Evolutionary conservation across 2,888 invertebrate species (phyloP), one percentile per base, ranked within the genome.

Genomic region (Cerastoderma edule): DNA sequence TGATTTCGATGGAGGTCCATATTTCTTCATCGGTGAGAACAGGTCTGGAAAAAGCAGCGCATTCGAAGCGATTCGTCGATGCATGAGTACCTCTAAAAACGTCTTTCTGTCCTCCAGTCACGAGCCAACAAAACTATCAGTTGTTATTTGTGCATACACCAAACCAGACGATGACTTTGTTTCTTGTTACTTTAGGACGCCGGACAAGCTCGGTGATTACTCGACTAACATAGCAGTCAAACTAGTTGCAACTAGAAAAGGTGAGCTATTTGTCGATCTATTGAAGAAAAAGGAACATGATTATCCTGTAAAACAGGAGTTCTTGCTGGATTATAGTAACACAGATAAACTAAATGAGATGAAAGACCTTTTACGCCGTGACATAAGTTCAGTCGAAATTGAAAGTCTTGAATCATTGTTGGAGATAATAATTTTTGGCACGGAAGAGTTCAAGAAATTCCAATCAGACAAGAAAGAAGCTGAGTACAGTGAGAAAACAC

Each of bases 11-110:
- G 28, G 10, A 13, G 50, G 70, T 4, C 19, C 63, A 4, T 24
- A 33, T 33, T 50, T 63, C 30, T 70, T 70, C 28, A 50, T 70
- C n/a, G 70, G 60, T 6, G 56, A 35, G n/a, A 70, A 68, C 22
- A 48, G 46, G 13, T 57, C 68, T 3, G 60, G 68, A 19, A 68
- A 68, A 13, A 32, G 32, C 13, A 19, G 60, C 0, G 19, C 30
- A 16, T 68, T 68, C n/a, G 60, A 68, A 46, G 46, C 60, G 0
- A 50, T 63, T 1, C 30, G 63, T 27, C 22, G 70, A 33, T 70
- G 70, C n/a, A 39, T 70, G 63, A 53, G 50, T 2, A 63, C 53
- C 0, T 63, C 50, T 6, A 53, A 27, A 39, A 50, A 48, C 27
- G 27, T 32, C 32, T 46, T 30, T 10, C n/a, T 70, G 19, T 70